Evolutionary conservation across 1,140 invertebrate genomes (phyloP), one percentile per base, ranked within the genome.

Genomic region (Augochlora pura): DNA sequence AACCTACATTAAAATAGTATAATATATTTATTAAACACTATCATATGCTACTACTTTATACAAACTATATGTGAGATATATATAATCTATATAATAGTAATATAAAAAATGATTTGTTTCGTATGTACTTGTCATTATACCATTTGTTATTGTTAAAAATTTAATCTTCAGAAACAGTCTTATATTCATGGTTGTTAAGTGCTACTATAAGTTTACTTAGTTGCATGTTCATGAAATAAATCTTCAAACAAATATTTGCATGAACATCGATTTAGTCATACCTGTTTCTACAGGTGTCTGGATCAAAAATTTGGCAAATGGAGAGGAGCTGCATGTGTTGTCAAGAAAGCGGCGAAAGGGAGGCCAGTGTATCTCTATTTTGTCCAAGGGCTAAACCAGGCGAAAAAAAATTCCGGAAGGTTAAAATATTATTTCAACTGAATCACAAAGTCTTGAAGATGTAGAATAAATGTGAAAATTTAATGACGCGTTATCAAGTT

Each of bases 291-390:
- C 80, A 98, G 97, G 97, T 98, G 9, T 98, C 97, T n/a, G 97
- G 97, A 16, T 98, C 97, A 81, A 98, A 98, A 94, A 97, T 98
- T 89, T 98, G 98, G 98, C 97, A 98, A 94, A 98, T 98, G 95
- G 98, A 98, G 91, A 94, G 98, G 60, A 98, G 97, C 14, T 98
- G 97, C 87, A 98, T 98, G 95, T 98, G 97, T 90, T 98, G 97
- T 92, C 97, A 98, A 92, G 97, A 98, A 92, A 97, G 97, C 85
- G 97, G 98, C 3, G 97, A 98, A 92, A 94, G 97, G 81, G 97
- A 98, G 93, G 97, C 98, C 3, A 96, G 95, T 52, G 97, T 98
- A 10, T 96, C 97, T 3, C 92, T 99, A 10, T 97, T 96, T 90
- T 98, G 98, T 92, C 97, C 97, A 8, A 97, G 98, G 91, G 96